Conservation (phyloP, 2,888 invertebrate species). For the Nomada goodeniana region DNA sequence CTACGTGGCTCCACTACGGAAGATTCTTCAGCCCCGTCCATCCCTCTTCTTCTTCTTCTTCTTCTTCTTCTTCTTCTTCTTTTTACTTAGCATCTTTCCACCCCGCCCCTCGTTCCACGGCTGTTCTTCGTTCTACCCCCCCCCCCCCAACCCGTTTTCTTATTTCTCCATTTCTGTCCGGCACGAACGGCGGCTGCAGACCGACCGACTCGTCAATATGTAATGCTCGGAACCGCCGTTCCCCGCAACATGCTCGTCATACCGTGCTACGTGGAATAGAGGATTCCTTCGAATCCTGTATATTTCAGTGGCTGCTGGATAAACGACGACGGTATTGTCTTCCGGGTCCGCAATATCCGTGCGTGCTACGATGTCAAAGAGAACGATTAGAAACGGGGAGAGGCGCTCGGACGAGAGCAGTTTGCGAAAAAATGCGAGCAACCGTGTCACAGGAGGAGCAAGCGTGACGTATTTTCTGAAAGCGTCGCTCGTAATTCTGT, state of each 20-base stretch:
- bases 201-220: constrained; percentile 73
- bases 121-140: constrained; percentile 15
- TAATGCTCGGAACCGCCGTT: constrained; percentile 68
- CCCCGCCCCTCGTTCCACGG: background rate
- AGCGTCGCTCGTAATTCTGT: constrained; percentile 8
- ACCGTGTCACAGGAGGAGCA: background rate
- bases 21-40: constrained; percentile 68
- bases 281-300: constrained; percentile 65
- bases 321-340: constrained; percentile 5
- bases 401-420: too few relatives aligned
- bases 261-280: constrained; percentile 65
- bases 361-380: background rate
- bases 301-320: constrained; percentile 65
- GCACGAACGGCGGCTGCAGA: constrained; percentile 24
- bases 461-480: background rate
- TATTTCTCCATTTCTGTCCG: constrained; percentile 2
- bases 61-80: constrained; percentile 59
- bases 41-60: constrained; percentile 57
- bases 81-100: constrained; percentile 28
- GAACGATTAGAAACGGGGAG: constrained; percentile 11
- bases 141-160: background rate
- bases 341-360: background rate
- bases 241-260: constrained; percentile 58
- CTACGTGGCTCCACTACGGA: constrained; percentile 83
- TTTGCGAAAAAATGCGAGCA: background rate